Evolutionary conservation across 23 tunicate genomes (phyloP), one percentile per base, ranked within the genome.

Genomic region (Clavelina lepadiformis): DNA sequence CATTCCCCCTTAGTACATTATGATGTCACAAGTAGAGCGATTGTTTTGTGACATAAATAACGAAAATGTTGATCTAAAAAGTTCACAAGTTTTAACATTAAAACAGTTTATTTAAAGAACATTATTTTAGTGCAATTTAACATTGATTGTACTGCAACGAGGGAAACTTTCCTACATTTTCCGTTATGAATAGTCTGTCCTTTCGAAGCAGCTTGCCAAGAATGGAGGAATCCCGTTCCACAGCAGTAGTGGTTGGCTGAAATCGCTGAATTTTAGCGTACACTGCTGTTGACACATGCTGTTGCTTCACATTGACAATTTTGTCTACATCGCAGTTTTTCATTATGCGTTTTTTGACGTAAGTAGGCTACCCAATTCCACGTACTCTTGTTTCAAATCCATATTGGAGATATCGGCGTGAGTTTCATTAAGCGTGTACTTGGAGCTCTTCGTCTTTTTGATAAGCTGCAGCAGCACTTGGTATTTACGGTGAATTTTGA

Each of bases 401-500:
- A 73, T 56, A 63, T 73, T 73, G 38, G 79, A 68, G 74, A 68
- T 68, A 68, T 68, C 74, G 74, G 74, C 52, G 69, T 64, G 54
- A 50, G 60, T 33, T 68, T 38, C 53, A 20, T 64, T 38, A 37
- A 35, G 19, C 53, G 74, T 68, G 74, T 68, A 68, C 65, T 49
- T 22, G 38, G 74, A 68, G 74, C 74, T 68, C 74, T 56, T 33
- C 74, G 26, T 68, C 62, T 56, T 73, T 63, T 63, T 61, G 56
- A 62, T 62, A 62, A 73, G 79, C 51, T 75, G 81, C 73, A 46
- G 73, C 73, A 75, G 73, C 8, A 51, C 45, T 69, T 69, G 75
- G 78, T 72, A 72, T 67, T 72, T 68, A 27, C 78, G 78, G 24
- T 72, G 78, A 24, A 72, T 72, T 22, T 72, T 72, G 35, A 72